phyloP scores from a whole-genome alignment of 2,797 vertebrate genomes.

The Lacerta bilineata region DNA sequence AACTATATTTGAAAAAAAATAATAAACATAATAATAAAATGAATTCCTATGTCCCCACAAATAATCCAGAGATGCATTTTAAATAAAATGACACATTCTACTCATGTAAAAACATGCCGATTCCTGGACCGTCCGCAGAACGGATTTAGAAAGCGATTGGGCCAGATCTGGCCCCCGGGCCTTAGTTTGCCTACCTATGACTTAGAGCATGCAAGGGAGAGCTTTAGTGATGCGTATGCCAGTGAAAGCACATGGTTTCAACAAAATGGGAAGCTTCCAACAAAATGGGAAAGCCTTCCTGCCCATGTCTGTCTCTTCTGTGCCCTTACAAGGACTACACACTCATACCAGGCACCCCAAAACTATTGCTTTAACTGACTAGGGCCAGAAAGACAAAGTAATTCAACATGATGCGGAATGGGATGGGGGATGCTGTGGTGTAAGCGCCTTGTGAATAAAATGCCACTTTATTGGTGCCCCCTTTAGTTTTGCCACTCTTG shows the following conservation, averaged over 20 bases:
- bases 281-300: not conserved
- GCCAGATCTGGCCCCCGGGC: too few relatives aligned
- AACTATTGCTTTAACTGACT: not conserved
- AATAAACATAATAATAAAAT: too few relatives aligned
- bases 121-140: accelerated
- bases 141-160: too few relatives aligned
- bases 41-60: too few relatives aligned
- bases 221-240: not conserved
- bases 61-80: too few relatives aligned
- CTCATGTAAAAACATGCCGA: too few relatives aligned
- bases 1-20: too few relatives aligned
- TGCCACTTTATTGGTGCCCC: not conserved
- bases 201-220: not conserved
- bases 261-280: not conserved
- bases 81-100: too few relatives aligned
- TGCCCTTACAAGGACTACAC: not conserved
- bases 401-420: not conserved
- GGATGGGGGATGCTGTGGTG: not conserved
- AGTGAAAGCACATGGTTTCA: not conserved
- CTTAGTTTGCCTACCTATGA: too few relatives aligned
- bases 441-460: not conserved
- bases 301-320: not conserved
- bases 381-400: too few relatives aligned
- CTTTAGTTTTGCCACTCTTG: not conserved
- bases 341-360: not conserved